Evolutionary conservation across 2,888 invertebrate species (phyloP).

Genomic region (Thyatira batis): DNA sequence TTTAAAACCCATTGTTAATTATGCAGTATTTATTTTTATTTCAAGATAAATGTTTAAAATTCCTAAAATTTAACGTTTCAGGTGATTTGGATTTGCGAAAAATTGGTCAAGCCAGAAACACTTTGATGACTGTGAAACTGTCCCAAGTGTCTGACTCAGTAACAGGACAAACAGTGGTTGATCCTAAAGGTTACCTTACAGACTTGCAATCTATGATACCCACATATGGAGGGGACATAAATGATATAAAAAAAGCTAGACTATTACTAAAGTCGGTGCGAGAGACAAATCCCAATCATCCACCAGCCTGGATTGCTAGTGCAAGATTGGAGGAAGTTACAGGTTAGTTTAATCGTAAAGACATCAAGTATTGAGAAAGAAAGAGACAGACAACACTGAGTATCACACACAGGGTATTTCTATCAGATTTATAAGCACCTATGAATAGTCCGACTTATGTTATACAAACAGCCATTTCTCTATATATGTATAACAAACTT

Average conservation of each 20-base stretch:
- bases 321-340: slow-evolving; percentile 99
- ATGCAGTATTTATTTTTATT: too few species aligned
- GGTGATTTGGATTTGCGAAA: slow-evolving; percentile 97
- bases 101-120: slow-evolving; percentile 99
- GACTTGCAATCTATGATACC: slow-evolving; percentile 99
- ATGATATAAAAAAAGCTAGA: slow-evolving; percentile 98
- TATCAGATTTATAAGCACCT: too few species aligned
- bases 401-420: too few species aligned
- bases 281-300: slow-evolving; percentile 99
- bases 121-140: slow-evolving; percentile 99
- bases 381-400: too few species aligned
- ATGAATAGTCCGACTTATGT: too few species aligned
- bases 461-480: too few species aligned
- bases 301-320: slow-evolving; percentile 99
- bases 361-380: neutral
- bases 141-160: slow-evolving; percentile 99
- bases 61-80: slow-evolving; percentile 28
- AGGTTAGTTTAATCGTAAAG: slow-evolving; percentile 83
- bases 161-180: slow-evolving; percentile 99
- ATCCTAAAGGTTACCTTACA: slow-evolving; percentile 99
- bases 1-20: too few species aligned
- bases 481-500: too few species aligned
- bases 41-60: too few species aligned
- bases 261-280: slow-evolving; percentile 97
- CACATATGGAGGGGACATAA: slow-evolving; percentile 98